These are phyloP conservation scores for Odontocerum albicorne DNA, from an alignment of 2,888 invertebrate species.

Conservation along the genomic window DNA sequence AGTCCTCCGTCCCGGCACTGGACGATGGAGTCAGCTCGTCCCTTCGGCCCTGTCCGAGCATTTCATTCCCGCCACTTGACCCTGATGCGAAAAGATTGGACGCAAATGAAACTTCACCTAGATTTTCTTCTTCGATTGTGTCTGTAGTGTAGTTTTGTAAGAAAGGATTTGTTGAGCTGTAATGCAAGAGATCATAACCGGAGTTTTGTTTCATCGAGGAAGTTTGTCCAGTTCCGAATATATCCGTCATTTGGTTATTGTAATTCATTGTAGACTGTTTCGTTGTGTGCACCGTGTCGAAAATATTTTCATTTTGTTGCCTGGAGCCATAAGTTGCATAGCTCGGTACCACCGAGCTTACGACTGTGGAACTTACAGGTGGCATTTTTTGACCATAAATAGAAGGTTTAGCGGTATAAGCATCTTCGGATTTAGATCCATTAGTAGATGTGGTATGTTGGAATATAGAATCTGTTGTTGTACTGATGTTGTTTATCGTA, in stretches of 20 bases:
- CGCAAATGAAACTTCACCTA: constrained; percentile 43
- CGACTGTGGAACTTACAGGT: constrained; percentile 32
- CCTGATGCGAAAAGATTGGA: constrained; percentile 30
- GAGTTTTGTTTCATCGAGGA: constrained; percentile 10
- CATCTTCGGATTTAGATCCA: constrained; percentile 25
- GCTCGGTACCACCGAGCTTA: constrained; percentile 31
- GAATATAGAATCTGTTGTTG: constrained; percentile 33
- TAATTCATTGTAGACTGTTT: constrained; percentile 12
- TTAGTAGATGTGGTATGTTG: constrained; percentile 25
- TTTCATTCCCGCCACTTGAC: constrained; percentile 23
- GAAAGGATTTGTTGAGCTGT: constrained; percentile 63
- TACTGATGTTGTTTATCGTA: constrained; percentile 43
- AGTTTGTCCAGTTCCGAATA: constrained; percentile 21
- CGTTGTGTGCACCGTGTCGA: constrained; percentile 18
- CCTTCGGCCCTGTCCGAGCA: constrained; percentile 38
- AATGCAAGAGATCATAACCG: constrained; percentile 38
- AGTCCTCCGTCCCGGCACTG: constrained; percentile 61
- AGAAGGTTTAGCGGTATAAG: constrained; percentile 20
- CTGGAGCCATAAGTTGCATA: constrained; percentile 33
- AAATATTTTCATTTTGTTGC: constrained; percentile 17
- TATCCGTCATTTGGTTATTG: constrained; percentile 19
- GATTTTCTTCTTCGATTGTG: constrained; percentile 45
- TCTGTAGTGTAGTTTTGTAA: constrained; percentile 59
- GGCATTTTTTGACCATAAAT: constrained; percentile 36
- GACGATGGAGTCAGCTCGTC: constrained; percentile 59